Percentiles rank a stretch among this genome's conserved stretches.
These are phyloP conservation scores for Drosophila watanabei DNA, from an alignment of 1,140 invertebrate species.

Conservation along the genomic window DNA sequence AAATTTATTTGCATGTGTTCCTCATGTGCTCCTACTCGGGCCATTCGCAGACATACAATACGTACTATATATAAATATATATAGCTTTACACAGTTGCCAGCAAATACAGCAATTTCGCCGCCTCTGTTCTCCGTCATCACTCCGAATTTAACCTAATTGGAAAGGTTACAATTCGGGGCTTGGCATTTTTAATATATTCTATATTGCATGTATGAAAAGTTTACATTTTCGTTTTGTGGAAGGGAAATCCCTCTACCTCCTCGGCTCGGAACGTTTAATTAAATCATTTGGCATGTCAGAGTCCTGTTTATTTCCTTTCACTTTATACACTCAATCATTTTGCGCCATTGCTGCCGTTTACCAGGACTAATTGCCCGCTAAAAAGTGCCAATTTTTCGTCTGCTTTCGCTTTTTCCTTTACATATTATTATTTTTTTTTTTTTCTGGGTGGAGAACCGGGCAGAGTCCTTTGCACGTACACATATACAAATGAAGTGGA, in stretches of 20 bases:
- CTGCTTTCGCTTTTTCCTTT: constrained; percentile 7
- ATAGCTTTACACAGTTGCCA: constrained; percentile 10
- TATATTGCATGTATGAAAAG: neutral
- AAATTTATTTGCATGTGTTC: constrained; percentile 32
- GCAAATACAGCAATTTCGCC: constrained; percentile 10
- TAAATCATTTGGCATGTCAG: constrained; percentile 19
- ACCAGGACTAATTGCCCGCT: constrained; percentile 57
- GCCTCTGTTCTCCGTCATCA: constrained; percentile 3
- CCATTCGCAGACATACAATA: constrained; percentile 8
- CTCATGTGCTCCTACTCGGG: constrained; percentile 13
- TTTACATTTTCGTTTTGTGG: neutral
- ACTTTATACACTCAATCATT: constrained; percentile 18
- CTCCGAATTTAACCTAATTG: constrained; percentile 11
- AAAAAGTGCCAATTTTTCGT: constrained; percentile 50
- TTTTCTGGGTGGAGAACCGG: constrained; percentile 6
- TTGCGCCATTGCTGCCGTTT: constrained; percentile 15
- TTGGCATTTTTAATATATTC: constrained; percentile 19
- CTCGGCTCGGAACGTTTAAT: constrained; percentile 1
- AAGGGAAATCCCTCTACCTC: neutral
- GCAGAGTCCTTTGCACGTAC: constrained; percentile 31
- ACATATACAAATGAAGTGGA: constrained; percentile 62
- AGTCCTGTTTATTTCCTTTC: constrained; percentile 4
- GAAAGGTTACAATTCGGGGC: neutral
- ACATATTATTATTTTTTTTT: too few relatives aligned
- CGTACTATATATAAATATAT: neutral